A percentile compares a stretch with the other conserved stretches of the same genome.
Evolutionary conservation across 2,888 invertebrate species (phyloP).

Genomic region (Callosobruchus maculatus): DNA sequence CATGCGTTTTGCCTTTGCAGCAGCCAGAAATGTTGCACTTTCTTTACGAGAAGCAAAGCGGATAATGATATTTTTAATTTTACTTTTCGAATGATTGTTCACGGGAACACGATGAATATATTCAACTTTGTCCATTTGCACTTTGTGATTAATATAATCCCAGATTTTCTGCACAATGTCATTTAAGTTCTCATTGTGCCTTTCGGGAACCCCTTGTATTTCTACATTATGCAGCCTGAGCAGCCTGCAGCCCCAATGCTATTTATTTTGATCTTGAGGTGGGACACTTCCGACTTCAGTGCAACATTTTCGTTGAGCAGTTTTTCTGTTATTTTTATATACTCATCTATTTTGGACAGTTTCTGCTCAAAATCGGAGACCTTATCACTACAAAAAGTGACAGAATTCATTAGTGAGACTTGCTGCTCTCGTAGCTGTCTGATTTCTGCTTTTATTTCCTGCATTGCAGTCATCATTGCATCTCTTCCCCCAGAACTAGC

Average conservation of each 20-base stretch:
- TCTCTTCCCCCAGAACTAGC: not conserved
- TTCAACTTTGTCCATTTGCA: not conserved
- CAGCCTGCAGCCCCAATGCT: too few relatives aligned
- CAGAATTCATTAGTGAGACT: not conserved
- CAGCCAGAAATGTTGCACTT: not conserved
- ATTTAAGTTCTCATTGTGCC: slow-evolving; percentile 1
- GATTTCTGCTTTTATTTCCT: slow-evolving; percentile 3
- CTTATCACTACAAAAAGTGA: slow-evolving; percentile 5
- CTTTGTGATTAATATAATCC: not conserved
- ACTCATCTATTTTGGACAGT: slow-evolving; percentile 2
- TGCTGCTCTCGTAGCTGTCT: slow-evolving; percentile 2
- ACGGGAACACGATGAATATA: slow-evolving; percentile 4
- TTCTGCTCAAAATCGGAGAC: slow-evolving; percentile 4
- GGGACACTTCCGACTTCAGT: not conserved
- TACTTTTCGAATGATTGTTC: not conserved
- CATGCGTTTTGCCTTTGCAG: not conserved
- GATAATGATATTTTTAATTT: not conserved
- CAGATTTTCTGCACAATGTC: slow-evolving; percentile 1
- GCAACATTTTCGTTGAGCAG: slow-evolving; percentile 1
- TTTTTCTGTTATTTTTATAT: slow-evolving; percentile 2
- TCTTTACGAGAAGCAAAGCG: not conserved
- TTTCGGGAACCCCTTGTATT: slow-evolving; percentile 3
- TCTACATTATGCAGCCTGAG: slow-evolving; percentile 2
- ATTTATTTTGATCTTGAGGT: slow-evolving; percentile 1
- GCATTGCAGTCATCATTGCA: not conserved